These are phyloP conservation scores for Nyctereutes procyonoides DNA, from an alignment of 2,113 vertebrate species.

Conservation along the genomic window DNA sequence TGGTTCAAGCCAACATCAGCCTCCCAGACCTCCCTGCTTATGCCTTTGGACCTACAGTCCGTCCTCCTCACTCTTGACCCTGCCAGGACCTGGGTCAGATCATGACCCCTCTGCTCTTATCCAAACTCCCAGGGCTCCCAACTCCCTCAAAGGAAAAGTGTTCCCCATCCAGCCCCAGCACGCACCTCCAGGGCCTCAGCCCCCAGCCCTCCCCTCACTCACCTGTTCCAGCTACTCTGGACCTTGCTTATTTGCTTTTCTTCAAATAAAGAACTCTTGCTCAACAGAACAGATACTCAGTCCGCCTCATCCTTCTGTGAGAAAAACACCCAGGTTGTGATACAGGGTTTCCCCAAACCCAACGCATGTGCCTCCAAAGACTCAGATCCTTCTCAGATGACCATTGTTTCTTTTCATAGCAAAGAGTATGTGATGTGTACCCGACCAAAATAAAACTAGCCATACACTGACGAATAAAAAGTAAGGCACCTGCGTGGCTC, in stretches of 20 bases:
- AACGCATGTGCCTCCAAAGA: background rate
- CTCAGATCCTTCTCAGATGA: background rate
- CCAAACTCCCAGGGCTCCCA: background rate
- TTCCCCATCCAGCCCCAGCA: background rate
- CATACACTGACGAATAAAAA: background rate
- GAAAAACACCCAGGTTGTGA: background rate
- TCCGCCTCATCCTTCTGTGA: background rate
- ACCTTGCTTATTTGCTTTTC: background rate
- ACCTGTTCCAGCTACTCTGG: background rate
- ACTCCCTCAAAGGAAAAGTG: background rate
- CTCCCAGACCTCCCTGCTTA: background rate
- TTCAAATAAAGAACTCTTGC: background rate
- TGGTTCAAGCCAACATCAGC: too few relatives aligned
- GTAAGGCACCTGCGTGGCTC: too few relatives aligned
- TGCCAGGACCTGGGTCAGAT: background rate
- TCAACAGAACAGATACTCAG: background rate
- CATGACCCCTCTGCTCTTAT: fast-evolving
- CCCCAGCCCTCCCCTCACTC: fast-evolving
- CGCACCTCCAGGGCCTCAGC: background rate
- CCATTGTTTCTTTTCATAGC: background rate
- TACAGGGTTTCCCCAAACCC: background rate
- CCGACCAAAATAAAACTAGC: background rate
- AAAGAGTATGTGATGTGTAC: background rate
- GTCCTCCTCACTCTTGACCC: background rate
- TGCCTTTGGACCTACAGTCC: background rate